Evolutionary conservation across 2,113 vertebrate genomes (phyloP).

Genomic region (Oceanites oceanicus): DNA sequence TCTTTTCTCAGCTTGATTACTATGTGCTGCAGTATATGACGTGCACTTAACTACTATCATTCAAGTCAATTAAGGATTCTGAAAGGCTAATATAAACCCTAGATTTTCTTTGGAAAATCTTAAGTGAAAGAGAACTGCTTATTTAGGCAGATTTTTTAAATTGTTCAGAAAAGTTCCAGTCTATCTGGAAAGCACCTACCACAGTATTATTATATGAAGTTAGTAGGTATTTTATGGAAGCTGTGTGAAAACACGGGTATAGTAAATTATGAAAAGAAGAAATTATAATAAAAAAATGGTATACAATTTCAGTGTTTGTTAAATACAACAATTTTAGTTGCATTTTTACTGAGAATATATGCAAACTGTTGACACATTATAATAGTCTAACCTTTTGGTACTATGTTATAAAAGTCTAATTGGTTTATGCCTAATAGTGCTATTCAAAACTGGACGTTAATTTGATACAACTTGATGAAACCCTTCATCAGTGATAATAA

Average conservation of each 20-base stretch:
- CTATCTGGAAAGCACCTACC: neutral
- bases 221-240: neutral
- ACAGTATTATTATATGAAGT: neutral
- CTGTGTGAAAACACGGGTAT: neutral
- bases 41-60: neutral
- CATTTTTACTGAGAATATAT: neutral
- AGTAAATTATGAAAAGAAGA: neutral
- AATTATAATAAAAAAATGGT: neutral
- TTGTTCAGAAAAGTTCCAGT: neutral
- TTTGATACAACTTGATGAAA: neutral
- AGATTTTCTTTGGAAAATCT: neutral
- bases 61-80: neutral
- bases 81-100: neutral
- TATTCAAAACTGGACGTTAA: neutral
- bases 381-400: neutral
- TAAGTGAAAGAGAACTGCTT: neutral
- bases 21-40: neutral
- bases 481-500: neutral
- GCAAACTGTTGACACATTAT: neutral
- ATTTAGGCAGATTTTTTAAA: neutral
- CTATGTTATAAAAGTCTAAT: neutral
- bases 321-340: neutral
- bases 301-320: neutral
- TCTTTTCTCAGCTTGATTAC: neutral
- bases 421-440: neutral